These are phyloP conservation scores for Tachypleus tridentatus DNA, from an alignment of 1,140 invertebrate genomes.

Conservation along the genomic window DNA sequence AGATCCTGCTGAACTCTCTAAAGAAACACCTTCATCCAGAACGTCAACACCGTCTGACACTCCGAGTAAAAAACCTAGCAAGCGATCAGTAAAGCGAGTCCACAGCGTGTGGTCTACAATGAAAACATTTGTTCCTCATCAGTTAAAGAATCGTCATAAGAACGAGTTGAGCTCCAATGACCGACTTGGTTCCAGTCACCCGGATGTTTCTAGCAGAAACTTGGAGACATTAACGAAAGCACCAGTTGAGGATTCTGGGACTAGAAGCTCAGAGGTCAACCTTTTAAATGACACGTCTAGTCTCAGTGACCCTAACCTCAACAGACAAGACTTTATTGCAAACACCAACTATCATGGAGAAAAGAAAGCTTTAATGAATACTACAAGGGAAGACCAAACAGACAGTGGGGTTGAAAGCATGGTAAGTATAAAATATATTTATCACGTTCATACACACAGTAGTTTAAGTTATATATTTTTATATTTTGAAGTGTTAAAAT, in stretches of 20 bases:
- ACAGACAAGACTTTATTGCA: constrained; percentile 23
- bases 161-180: constrained; percentile 1
- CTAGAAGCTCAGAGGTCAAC: constrained; percentile 55
- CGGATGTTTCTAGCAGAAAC: constrained; percentile 35
- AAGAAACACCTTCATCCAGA: not conserved
- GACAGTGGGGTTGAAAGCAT: no score
- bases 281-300: constrained; percentile 47
- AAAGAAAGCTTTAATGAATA: no score
- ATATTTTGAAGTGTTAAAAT: no score
- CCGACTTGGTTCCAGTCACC: constrained; percentile 25
- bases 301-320: constrained; percentile 43
- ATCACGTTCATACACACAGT: no score
- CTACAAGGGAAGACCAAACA: no score
- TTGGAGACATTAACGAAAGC: constrained; percentile 30
- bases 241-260: constrained; percentile 45
- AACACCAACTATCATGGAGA: no score
- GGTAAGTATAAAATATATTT: no score
- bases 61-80: constrained; percentile 7
- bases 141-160: not conserved
- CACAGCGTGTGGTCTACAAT: constrained; percentile 20
- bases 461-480: no score
- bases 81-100: constrained; percentile 15
- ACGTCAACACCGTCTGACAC: constrained; percentile 6
- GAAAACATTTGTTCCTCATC: constrained; percentile 14
- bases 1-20: constrained; percentile 11